Conservation (phyloP, 2,888 invertebrate species). For the Drosophila mayaguana region DNA sequence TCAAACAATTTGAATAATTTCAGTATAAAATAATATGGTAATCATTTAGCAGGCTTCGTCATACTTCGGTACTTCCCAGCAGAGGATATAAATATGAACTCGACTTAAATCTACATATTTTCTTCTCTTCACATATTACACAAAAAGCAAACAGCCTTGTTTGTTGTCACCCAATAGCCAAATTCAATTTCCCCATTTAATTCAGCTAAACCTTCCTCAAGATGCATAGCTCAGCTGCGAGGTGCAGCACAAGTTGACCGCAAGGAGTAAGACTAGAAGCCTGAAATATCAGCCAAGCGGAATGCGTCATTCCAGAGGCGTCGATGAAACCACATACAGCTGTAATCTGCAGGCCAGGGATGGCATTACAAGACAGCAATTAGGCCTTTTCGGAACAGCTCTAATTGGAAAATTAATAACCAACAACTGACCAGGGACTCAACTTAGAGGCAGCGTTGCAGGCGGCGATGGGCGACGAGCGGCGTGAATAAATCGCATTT, state of each 20-base stretch:
- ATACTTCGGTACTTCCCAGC: no score
- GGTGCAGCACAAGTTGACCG: background rate
- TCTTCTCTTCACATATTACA: no score
- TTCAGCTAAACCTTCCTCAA: background rate
- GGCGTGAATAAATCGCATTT: constrained; percentile 71
- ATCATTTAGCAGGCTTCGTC: no score
- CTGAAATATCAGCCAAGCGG: background rate
- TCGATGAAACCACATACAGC: constrained; percentile 15
- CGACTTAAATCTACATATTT: background rate
- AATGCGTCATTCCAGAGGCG: constrained; percentile 23
- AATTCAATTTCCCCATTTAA: background rate
- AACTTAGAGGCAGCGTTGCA: background rate
- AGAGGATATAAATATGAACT: background rate
- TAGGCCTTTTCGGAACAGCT: constrained; percentile 36
- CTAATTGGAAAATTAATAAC: constrained; percentile 73
- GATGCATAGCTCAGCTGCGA: background rate
- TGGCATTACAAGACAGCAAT: constrained; percentile 50
- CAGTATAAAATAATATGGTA: no score
- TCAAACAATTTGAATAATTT: no score
- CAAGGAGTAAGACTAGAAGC: background rate
- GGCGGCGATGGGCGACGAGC: background rate
- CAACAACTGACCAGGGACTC: constrained; percentile 3
- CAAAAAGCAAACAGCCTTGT: background rate
- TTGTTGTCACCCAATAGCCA: background rate
- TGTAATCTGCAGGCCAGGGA: constrained; percentile 4